These are phyloP conservation scores for Oryzias javanicus DNA, from an alignment of 2,113 vertebrate species.

Conservation along the genomic window DNA sequence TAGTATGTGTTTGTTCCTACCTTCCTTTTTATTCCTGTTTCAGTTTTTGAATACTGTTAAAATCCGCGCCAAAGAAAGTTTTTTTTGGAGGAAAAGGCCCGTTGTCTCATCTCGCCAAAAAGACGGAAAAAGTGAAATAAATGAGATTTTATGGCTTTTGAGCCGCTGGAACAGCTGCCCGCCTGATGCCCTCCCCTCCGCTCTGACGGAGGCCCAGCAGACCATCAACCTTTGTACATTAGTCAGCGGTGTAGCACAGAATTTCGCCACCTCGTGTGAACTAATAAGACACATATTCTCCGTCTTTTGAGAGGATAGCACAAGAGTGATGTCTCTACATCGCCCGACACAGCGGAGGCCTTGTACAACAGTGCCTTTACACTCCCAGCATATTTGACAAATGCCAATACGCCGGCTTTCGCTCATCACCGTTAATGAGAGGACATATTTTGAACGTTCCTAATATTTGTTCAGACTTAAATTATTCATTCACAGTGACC, in stretches of 20 bases:
- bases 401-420: constrained; percentile 67
- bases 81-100: constrained; percentile 1
- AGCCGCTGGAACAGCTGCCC: constrained; percentile 58
- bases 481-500: constrained; percentile 55
- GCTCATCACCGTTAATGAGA: constrained; percentile 74
- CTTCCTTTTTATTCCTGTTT: constrained; percentile 31
- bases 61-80: constrained; percentile 18
- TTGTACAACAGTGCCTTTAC: constrained; percentile 72
- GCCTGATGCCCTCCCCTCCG: constrained; percentile 46
- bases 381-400: constrained; percentile 66
- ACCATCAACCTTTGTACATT: constrained; percentile 73
- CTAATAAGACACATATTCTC: constrained; percentile 67
- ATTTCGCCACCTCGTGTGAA: constrained; percentile 79
- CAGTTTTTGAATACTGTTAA: constrained; percentile 21
- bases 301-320: constrained; percentile 71
- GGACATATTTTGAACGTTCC: constrained; percentile 74
- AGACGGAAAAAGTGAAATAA: constrained; percentile 30
- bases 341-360: constrained; percentile 70
- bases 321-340: constrained; percentile 66
- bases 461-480: constrained; percentile 72
- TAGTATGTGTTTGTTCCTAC: constrained; percentile 44
- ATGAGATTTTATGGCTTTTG: constrained; percentile 6
- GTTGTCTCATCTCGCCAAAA: constrained; percentile 36
- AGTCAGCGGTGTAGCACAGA: constrained; percentile 74
- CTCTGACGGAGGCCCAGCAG: constrained; percentile 51